phyloP scores from a whole-genome alignment of 2,888 invertebrate species.

The Microctonus aethiopoides region DNA sequence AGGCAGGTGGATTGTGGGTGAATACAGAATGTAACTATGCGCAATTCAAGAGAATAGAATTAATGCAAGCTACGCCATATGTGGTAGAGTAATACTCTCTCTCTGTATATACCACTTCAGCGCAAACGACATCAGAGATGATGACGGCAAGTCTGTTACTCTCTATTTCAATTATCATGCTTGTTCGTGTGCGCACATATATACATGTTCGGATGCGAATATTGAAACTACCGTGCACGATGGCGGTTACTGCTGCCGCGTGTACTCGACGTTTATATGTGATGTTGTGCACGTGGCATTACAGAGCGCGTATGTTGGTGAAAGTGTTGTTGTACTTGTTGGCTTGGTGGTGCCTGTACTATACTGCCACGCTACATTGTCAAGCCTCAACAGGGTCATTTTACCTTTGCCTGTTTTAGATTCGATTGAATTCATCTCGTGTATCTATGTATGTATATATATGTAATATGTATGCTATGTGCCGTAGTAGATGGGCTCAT shows the following conservation, averaged over 20 bases:
- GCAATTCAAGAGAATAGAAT: slow-evolving; percentile 12
- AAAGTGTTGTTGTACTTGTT: not conserved
- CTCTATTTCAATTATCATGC: not conserved
- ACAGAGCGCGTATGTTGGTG: not conserved
- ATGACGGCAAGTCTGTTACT: slow-evolving; percentile 15
- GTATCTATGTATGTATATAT: too few relatives aligned
- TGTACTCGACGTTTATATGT: slow-evolving; percentile 54
- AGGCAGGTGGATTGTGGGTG: not conserved
- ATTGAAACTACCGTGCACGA: slow-evolving; percentile 16
- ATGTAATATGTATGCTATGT: too few relatives aligned
- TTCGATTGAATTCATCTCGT: not conserved
- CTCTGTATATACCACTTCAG: not conserved
- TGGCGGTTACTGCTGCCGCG: slow-evolving; percentile 27
- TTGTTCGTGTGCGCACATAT: slow-evolving; percentile 9
- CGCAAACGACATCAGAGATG: slow-evolving; percentile 18
- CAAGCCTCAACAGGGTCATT: not conserved
- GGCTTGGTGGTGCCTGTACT: not conserved
- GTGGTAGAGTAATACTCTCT: not conserved
- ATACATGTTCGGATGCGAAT: not conserved
- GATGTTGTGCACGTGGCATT: slow-evolving; percentile 46
- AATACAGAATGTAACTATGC: not conserved
- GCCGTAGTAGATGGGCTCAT: not conserved
- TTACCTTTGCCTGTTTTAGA: not conserved
- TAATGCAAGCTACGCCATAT: not conserved
- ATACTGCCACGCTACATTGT: not conserved